phyloP scores from a whole-genome alignment of 37 sponge, comb jelly and placozoan species.

The Agelas oroides region DNA sequence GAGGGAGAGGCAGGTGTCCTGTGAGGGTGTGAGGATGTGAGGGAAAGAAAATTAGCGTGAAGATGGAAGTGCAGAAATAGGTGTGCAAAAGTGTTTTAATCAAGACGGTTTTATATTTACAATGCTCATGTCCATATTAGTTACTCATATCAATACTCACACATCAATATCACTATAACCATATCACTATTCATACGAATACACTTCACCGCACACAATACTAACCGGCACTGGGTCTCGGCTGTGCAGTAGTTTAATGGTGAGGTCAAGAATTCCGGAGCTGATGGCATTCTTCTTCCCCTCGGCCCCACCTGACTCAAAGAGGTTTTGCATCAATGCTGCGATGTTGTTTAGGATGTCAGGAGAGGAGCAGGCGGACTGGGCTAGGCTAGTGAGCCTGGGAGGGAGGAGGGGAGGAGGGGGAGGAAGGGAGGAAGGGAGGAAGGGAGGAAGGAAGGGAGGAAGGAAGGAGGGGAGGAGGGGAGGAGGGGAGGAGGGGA shows the following conservation, averaged over 20 bases:
- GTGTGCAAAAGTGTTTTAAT: too few relatives aligned
- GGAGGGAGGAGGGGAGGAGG: not conserved
- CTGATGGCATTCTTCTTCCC: slow-evolving; percentile 75
- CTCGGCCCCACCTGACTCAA: slow-evolving; percentile 70
- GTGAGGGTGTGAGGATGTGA: not conserved
- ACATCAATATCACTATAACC: too few relatives aligned
- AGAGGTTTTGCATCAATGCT: slow-evolving; percentile 65
- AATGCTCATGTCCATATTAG: too few relatives aligned
- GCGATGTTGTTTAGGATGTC: slow-evolving; percentile 56
- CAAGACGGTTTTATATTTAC: too few relatives aligned
- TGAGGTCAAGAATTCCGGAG: slow-evolving; percentile 80
- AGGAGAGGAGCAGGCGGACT: slow-evolving; percentile 27
- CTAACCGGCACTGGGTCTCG: slow-evolving; percentile 87
- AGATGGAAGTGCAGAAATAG: too few relatives aligned
- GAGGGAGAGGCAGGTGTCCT: slow-evolving; percentile 81
- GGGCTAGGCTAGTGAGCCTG: slow-evolving; percentile 46
- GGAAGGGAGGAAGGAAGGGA: not conserved
- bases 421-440: slow-evolving; percentile 1
- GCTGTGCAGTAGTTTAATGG: slow-evolving; percentile 76
- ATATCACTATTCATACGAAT: too few relatives aligned
- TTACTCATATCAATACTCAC: too few relatives aligned
- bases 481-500: slow-evolving; percentile 1
- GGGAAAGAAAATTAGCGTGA: not conserved
- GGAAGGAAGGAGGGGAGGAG: not conserved
- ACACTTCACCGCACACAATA: too few relatives aligned